Base-by-base conservation (phyloP, 2,113 vertebrate species). In the Zapornia atra region DNA sequence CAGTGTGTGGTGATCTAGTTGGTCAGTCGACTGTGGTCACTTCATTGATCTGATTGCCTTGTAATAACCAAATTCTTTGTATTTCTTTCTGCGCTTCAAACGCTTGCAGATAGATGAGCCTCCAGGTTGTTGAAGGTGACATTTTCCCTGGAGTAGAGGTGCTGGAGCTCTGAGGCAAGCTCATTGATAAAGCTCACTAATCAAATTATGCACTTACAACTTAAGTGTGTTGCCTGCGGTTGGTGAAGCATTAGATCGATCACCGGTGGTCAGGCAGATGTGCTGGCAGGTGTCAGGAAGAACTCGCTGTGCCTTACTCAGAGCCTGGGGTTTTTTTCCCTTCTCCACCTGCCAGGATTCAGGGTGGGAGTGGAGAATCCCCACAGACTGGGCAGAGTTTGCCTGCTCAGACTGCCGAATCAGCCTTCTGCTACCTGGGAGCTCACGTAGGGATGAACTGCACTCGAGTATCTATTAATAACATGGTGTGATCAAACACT, bases 211-310 rank as follows among this genome's bases (percentile, higher is more conserved):
- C 34, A 15, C 29, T 34, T 38, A 5, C 15, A 48, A 53, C 44
- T 68, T 13, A 8, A 21, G 19, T 4, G 21, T 8, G 42, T 29
- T 71, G 33, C 50, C 16, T 16, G 9, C 31, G 51, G 24, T 2
- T 44, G 59, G 48, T 4, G 53, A 59, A 72, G 53, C 71, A 31
- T 68, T n/a, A 11, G 40, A n/a, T 57, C 10, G 2, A 56, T 65
- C 0, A 0, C 26, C 40, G 59, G 34, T 42, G 68, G 24, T 26
- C 10, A 0, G 38, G 53, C 34, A 57, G 68, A 31, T 0, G 3
- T 9, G 31, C 26, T 25, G 40, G 40, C 46, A 21, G 16, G 40
- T 50, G 56, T 31, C 31, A 1, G 54, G 65, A 54, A 34, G 50
- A 76, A 11, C 19, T 59, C 28, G 5, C 20, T 34, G 15, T 54